Evolutionary conservation across 53 echinoderm and acorn worm genomes (phyloP), one percentile per base, ranked within the genome.

Genomic region (Hippasteria phrygiana): DNA sequence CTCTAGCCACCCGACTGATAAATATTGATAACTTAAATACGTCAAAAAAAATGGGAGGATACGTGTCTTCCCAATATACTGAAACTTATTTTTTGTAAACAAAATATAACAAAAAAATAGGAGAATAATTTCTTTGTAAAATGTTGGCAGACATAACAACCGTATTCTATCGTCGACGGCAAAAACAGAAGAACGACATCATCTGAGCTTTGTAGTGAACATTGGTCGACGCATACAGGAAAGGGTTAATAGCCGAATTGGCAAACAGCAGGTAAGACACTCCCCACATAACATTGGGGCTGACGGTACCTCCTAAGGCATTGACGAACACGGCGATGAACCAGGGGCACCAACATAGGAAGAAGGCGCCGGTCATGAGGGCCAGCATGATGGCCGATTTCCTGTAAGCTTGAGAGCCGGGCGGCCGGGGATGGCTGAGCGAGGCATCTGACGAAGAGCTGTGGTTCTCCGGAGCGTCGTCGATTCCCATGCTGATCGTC

Each of bases 331-430:
- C 78, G 5, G 64, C 46, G 37, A 88, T 63, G 64, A 77, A 77
- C 66, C 77, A 77, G 10, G 88, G 88, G 22, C 42, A 76, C 88
- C 88, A 88, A 14, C 88, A 88, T 2, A 88, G 0, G 48, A 88
- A 4, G 32, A 88, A 88, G 13, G 77, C 50, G 2, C 62, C 88
- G 0, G 77, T 77, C 66, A 88, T 76, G 2, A 88, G 27, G 2
- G 62, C 48, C 1, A 88, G 66, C 88, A 77, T 88, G 47, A 77
- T 22, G 64, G 88, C 88, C 1, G 88, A 76, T 73, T 88, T 88
- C 14, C 88, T 43, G 65, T 77, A 66, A 47, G 66, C 77, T n/a
- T 77, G 62, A 24, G 76, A 36, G 2, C 88, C 77, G 12, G 76
- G 88, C 16, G 26, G 26, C 10, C 22, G 51, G n/a, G 20, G 42